These are phyloP conservation scores for Temnothorax unifasciatus DNA, from an alignment of 2,888 invertebrate species.

Conservation along the genomic window DNA sequence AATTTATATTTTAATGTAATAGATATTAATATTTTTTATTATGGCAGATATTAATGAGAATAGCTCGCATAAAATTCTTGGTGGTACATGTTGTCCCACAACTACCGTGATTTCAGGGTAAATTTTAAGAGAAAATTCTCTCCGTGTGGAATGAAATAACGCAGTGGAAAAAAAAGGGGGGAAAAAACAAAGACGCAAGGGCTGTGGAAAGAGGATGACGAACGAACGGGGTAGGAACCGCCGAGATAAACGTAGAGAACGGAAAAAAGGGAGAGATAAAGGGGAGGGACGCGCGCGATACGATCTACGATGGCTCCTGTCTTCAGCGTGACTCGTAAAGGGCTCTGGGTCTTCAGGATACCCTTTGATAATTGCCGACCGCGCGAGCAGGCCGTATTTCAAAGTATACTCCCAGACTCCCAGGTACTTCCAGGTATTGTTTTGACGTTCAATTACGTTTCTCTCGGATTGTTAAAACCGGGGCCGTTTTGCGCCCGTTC, in stretches of 20 bases:
- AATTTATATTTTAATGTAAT: too few species aligned
- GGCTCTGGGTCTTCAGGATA: slow-evolving; percentile 67
- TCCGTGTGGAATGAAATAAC: slow-evolving; percentile 74
- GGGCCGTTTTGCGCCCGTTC: background rate
- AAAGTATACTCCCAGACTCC: slow-evolving; percentile 54
- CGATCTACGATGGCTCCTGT: slow-evolving; percentile 84
- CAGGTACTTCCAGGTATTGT: slow-evolving; percentile 65
- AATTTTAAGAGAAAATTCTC: too few species aligned
- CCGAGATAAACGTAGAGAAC: slow-evolving; percentile 15
- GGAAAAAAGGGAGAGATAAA: slow-evolving; percentile 5
- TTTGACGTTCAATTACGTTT: slow-evolving; percentile 74
- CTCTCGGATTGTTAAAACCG: slow-evolving; percentile 33
- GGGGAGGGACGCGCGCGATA: slow-evolving; percentile 75
- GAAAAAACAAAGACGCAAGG: slow-evolving; percentile 5
- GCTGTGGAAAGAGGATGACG: slow-evolving; percentile 43
- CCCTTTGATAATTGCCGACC: slow-evolving; percentile 83
- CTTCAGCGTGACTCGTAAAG: slow-evolving; percentile 84
- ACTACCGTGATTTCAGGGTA: too few species aligned
- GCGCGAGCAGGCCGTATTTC: slow-evolving; percentile 56
- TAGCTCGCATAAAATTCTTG: too few species aligned
- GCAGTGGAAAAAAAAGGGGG: slow-evolving; percentile 53
- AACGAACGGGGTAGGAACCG: background rate
- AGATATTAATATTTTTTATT: too few species aligned
- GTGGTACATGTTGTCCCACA: too few species aligned
- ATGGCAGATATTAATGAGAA: too few species aligned